Evolutionary conservation across 2,797 vertebrate genomes (phyloP).

Genomic region (Eremophila alpestris): DNA sequence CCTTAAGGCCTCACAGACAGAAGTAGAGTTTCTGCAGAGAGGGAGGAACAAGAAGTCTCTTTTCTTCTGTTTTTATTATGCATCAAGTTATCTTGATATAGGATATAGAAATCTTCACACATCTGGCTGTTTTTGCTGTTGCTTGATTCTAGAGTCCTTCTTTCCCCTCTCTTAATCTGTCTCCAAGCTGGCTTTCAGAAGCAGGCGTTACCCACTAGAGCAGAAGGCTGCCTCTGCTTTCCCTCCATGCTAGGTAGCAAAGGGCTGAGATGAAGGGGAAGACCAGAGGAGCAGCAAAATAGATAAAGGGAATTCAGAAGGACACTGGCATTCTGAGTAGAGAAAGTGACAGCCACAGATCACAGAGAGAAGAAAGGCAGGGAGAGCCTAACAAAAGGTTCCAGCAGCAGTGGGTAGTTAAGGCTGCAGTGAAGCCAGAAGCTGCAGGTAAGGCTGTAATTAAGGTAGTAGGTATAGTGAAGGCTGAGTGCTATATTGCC

Average conservation of each 20-base stretch:
- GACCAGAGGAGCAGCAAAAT: not conserved
- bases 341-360: not conserved
- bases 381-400: not conserved
- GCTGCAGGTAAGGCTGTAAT: not conserved
- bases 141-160: not conserved
- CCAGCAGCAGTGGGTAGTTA: not conserved
- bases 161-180: not conserved
- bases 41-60: not conserved
- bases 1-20: not conserved
- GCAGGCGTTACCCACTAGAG: not conserved
- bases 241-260: not conserved
- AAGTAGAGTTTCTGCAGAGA: not conserved
- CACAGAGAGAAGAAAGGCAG: not conserved
- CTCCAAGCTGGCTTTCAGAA: not conserved
- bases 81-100: not conserved
- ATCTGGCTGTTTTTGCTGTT: not conserved
- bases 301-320: not conserved
- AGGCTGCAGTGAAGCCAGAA: not conserved
- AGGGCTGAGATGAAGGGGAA: conserved; percentile 17
- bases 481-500: not conserved
- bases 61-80: not conserved
- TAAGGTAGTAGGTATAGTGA: not conserved
- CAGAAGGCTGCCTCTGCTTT: not conserved
- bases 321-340: not conserved
- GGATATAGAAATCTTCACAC: not conserved